phyloP scores from a whole-genome alignment of 2,113 vertebrate species.

The Lichenostomus cassidix region DNA sequence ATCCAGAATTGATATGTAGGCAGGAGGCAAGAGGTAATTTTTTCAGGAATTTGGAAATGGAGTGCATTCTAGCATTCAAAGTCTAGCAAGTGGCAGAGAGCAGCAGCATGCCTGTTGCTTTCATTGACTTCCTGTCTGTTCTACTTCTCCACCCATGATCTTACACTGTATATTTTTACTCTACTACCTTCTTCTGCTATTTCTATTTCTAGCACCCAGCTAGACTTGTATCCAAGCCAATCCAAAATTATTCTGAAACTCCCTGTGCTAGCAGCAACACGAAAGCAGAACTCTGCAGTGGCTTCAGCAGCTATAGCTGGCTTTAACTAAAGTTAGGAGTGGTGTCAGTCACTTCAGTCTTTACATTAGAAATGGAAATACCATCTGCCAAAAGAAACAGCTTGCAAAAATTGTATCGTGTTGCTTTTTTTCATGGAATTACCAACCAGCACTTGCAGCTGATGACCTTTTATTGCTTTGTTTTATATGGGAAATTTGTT shows the following conservation, averaged over 20 bases:
- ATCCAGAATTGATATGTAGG: neutral
- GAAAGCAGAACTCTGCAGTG: slow-evolving; percentile 58
- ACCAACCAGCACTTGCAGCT: neutral
- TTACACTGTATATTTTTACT: slow-evolving; percentile 35
- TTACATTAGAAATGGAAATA: neutral
- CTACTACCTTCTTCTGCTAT: slow-evolving; percentile 61
- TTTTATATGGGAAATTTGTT: neutral
- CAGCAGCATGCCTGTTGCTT: neutral
- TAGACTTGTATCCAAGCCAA: slow-evolving; percentile 60
- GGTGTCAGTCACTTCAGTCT: neutral
- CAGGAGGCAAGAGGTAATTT: neutral
- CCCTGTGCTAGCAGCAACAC: slow-evolving; percentile 16
- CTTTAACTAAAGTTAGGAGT: neutral
- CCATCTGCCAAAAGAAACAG: neutral
- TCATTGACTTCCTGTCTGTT: neutral
- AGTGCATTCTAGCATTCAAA: neutral
- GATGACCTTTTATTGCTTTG: neutral
- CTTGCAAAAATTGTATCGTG: neutral
- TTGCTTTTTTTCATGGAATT: neutral
- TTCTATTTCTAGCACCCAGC: slow-evolving; percentile 59
- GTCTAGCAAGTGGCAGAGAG: neutral
- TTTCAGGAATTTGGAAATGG: neutral
- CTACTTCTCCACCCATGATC: slow-evolving; percentile 16
- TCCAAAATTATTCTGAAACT: slow-evolving; percentile 55
- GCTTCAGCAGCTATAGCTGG: neutral